These are phyloP conservation scores for Drosophila pseudoobscura DNA, from an alignment of 1,140 invertebrate species.

Conservation along the genomic window DNA sequence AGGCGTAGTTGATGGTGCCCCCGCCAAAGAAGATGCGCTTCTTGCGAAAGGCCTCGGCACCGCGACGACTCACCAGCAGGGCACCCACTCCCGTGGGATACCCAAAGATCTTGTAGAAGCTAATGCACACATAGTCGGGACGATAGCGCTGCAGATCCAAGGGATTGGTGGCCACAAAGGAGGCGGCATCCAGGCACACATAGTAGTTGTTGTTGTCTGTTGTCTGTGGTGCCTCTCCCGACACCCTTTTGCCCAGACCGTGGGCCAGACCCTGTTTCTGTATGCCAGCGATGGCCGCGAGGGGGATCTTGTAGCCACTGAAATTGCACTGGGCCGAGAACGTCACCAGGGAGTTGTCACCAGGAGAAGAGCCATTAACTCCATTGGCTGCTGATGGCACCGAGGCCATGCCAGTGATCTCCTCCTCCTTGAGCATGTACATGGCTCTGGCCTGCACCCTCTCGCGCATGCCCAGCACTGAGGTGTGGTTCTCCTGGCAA, in stretches of 20 bases:
- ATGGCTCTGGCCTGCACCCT: constrained; percentile 84
- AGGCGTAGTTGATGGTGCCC: constrained; percentile 93
- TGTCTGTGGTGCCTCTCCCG: not conserved
- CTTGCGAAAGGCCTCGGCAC: constrained; percentile 87
- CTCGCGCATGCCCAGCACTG: constrained; percentile 95
- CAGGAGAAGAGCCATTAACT: constrained; percentile 15
- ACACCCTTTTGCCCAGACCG: constrained; percentile 39
- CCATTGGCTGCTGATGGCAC: no score
- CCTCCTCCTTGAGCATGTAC: constrained; percentile 84
- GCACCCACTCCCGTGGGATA: constrained; percentile 97
- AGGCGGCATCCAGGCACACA: constrained; percentile 93
- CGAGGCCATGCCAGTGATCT: constrained; percentile 68
- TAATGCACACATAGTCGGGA: constrained; percentile 95
- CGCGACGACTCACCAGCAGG: constrained; percentile 90
- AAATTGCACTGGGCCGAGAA: constrained; percentile 98
- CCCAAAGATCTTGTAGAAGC: constrained; percentile 99
- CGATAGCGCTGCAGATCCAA: constrained; percentile 89
- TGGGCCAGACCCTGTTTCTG: constrained; percentile 86
- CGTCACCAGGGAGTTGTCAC: constrained; percentile 89
- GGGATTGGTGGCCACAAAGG: constrained; percentile 90
- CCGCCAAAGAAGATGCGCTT: constrained; percentile 94
- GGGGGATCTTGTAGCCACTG: constrained; percentile 94
- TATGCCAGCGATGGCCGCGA: constrained; percentile 88
- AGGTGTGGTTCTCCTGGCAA: constrained; percentile 96
- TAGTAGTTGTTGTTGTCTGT: constrained; percentile 88